These are phyloP conservation scores for Drepana arcuata DNA, from an alignment of 1,140 invertebrate species.

Conservation along the genomic window DNA sequence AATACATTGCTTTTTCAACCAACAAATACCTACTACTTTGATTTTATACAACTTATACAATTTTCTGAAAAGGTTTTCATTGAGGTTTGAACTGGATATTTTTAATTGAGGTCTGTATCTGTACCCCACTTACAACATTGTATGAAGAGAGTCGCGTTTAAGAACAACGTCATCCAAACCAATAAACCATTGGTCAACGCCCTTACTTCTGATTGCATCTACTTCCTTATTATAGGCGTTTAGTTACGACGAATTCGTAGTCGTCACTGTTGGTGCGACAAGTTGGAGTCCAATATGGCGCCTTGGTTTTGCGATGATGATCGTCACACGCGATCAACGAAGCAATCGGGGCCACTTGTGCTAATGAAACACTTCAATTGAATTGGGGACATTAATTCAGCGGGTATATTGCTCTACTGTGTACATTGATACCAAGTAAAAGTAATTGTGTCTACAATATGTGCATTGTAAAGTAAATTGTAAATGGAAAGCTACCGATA, in stretches of 20 bases:
- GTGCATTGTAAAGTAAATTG: slow-evolving; percentile 10
- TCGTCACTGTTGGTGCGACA: slow-evolving; percentile 2
- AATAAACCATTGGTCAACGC: background rate
- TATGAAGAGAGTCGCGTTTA: no score
- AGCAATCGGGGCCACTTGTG: slow-evolving; percentile 69
- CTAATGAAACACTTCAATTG: slow-evolving; percentile 71
- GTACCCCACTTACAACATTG: no score
- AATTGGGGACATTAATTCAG: slow-evolving; percentile 69
- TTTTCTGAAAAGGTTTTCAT: no score
- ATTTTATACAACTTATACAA: no score
- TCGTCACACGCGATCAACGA: slow-evolving; percentile 52
- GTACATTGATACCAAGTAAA: slow-evolving; percentile 41
- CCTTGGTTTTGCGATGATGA: slow-evolving; percentile 33
- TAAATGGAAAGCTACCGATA: slow-evolving; percentile 21
- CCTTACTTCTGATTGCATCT: slow-evolving; percentile 1
- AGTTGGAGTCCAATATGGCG: slow-evolving; percentile 18
- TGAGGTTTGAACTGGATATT: no score
- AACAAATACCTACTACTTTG: no score
- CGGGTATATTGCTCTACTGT: slow-evolving; percentile 39
- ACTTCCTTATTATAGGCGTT: slow-evolving; percentile 13
- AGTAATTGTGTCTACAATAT: slow-evolving; percentile 19
- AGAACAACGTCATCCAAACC: no score
- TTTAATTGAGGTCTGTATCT: no score
- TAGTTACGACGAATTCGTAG: slow-evolving; percentile 6
- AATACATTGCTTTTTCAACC: no score